phyloP scores from a whole-genome alignment of 2,797 vertebrate species.

The Hapalemur alaotrensis region DNA sequence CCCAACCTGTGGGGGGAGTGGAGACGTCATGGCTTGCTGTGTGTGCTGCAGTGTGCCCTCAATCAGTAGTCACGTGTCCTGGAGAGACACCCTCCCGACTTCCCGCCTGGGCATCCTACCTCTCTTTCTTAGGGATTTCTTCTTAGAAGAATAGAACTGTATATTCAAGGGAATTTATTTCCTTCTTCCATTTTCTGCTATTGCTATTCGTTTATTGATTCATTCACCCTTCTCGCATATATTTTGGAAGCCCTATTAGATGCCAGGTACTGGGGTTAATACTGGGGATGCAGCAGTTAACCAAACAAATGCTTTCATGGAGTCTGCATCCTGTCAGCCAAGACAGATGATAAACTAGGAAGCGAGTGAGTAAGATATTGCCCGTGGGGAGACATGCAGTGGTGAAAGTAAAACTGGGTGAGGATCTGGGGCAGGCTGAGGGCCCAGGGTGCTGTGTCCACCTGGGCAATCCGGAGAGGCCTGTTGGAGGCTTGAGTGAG shows the following conservation, averaged over 20 bases:
- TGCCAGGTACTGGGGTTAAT: not conserved
- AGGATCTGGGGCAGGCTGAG: not conserved
- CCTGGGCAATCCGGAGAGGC: not conserved
- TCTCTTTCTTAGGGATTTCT: not conserved
- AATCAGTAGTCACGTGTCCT: not conserved
- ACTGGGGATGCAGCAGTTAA: not conserved
- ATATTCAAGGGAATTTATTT: not conserved
- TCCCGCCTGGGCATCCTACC: not conserved
- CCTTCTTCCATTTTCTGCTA: not conserved
- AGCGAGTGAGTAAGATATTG: not conserved
- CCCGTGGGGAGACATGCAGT: no score
- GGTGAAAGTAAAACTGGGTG: not conserved
- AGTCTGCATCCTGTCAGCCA: not conserved
- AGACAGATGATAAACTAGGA: not conserved
- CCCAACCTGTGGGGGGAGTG: rapidly evolving
- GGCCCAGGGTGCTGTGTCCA: rapidly evolving
- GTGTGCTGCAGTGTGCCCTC: not conserved
- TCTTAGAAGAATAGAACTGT: not conserved
- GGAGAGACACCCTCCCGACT: rapidly evolving
- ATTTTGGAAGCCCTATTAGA: not conserved
- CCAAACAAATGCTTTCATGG: not conserved
- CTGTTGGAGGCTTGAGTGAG: not conserved
- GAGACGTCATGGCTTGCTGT: not conserved
- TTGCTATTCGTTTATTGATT: not conserved
- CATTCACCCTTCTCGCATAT: not conserved